Conservation (phyloP, 1,140 invertebrate species). For the Metopolophium dirhodum region DNA sequence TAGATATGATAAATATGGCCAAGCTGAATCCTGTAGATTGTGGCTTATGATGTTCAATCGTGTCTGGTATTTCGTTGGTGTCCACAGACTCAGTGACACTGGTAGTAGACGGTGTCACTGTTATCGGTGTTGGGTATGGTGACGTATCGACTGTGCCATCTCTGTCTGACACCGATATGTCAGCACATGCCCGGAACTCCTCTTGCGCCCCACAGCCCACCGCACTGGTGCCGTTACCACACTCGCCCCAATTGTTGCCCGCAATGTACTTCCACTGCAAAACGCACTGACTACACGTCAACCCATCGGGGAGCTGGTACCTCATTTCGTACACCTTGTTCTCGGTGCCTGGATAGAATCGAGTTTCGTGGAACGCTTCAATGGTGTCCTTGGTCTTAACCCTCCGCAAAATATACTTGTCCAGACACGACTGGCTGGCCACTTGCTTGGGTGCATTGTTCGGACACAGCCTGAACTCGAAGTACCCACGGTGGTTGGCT, state of each 20-base stretch:
- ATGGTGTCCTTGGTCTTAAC: slow-evolving; percentile 64
- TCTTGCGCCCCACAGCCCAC: slow-evolving; percentile 86
- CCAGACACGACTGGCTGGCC: slow-evolving; percentile 77
- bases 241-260: slow-evolving; percentile 81
- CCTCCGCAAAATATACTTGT: slow-evolving; percentile 72
- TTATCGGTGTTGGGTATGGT: slow-evolving; percentile 58
- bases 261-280: slow-evolving; percentile 83
- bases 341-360: slow-evolving; percentile 74
- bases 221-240: slow-evolving; percentile 73
- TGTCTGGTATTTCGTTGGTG: slow-evolving; percentile 59
- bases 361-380: slow-evolving; percentile 62
- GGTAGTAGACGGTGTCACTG: slow-evolving; percentile 56
- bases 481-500: slow-evolving; percentile 78
- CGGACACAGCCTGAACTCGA: slow-evolving; percentile 86
- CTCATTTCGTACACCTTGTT: slow-evolving; percentile 79
- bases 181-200: slow-evolving; percentile 85
- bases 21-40: slow-evolving; percentile 59
- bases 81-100: slow-evolving; percentile 57
- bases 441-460: slow-evolving; percentile 64
- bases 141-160: slow-evolving; percentile 61
- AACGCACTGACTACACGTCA: slow-evolving; percentile 79
- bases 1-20: slow-evolving; percentile 64
- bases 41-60: slow-evolving; percentile 58
- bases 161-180: slow-evolving; percentile 74
- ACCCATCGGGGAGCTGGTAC: slow-evolving; percentile 71